Base-by-base conservation (phyloP, 2,113 vertebrate species). In the Leucoraja erinaceus region DNA sequence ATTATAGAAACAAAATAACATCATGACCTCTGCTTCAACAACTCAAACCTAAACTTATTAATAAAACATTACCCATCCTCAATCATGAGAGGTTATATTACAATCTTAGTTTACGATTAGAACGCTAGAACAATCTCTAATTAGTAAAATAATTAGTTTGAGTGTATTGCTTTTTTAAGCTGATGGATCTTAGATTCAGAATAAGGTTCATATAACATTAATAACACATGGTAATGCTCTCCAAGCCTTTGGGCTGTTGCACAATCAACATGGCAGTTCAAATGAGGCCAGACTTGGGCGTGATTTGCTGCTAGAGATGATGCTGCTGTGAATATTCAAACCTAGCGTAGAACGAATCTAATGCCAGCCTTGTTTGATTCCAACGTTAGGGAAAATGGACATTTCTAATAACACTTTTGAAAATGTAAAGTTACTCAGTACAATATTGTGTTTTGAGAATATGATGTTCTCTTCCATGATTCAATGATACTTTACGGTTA, bases 111-210 rank as follows among this genome's bases (percentile, higher is more conserved):
- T 94, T 93, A 93, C 38, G 94, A 93, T 94, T 94, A 33, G 93
- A 93, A 93, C 94, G 94, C 94, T 94, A 95, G 95, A 95, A 95
- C 94, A 95, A 94, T 95, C 95, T 95, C 94, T 95, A 95, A 94
- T 95, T 94, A 18, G 83, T 31, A 95, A 95, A 95, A 93, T 95
- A 86, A 31, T 75, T 59, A 28, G 38, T 47, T 47, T 47, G 38
- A 47, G 38, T 47, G 38, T 47, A 47, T 47, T 47, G 38, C 38
- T 47, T 47, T 47, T 61, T 75, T 79, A 54, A 74, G 25, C 91
- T 79, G 93, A 92, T 94, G 63, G 0, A 92, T 93, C 90, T 96
- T 95, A 95, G 94, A 94, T 93, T 94, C 93, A 93, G 94, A 95
- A 93, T 93, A 95, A 94, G 95, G 94, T 93, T 94, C 83, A 93